A percentile compares a stretch with the other conserved stretches of the same genome.
Conservation (phyloP, 2,888 invertebrate species). For the Baronia brevicornis region DNA sequence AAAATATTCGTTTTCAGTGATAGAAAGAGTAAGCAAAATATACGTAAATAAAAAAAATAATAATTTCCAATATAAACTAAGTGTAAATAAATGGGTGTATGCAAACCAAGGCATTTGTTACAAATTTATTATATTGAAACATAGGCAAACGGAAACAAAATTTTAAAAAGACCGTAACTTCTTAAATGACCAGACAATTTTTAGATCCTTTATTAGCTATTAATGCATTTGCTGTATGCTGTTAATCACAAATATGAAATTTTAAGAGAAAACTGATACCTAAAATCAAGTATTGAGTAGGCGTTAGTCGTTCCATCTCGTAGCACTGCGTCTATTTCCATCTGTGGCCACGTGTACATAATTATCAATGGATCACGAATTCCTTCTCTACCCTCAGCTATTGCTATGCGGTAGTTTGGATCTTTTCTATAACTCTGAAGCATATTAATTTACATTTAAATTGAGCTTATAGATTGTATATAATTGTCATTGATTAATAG, state of each 20-base stretch:
- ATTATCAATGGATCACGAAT: constrained; percentile 82
- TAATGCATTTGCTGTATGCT: background rate
- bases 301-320: constrained; percentile 83
- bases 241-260: background rate
- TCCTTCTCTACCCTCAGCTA: constrained; percentile 80
- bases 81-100: background rate
- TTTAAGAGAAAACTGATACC: constrained; percentile 55
- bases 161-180: too few relatives aligned
- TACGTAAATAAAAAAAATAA: too few relatives aligned
- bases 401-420: constrained; percentile 80
- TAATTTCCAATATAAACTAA: background rate
- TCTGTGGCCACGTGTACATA: constrained; percentile 88
- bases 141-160: too few relatives aligned
- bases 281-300: constrained; percentile 84
- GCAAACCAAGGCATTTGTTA: too few relatives aligned
- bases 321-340: constrained; percentile 84
- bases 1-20: too few relatives aligned
- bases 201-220: too few relatives aligned
- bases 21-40: too few relatives aligned
- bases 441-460: too few relatives aligned
- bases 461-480: too few relatives aligned
- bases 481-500: too few relatives aligned
- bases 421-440: constrained; percentile 54
- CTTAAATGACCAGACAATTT: too few relatives aligned
- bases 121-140: too few relatives aligned